Percentiles rank a stretch among this genome's conserved stretches.
These are phyloP conservation scores for Ellobius talpinus DNA, from an alignment of 2,113 vertebrate species.

Conservation along the genomic window DNA sequence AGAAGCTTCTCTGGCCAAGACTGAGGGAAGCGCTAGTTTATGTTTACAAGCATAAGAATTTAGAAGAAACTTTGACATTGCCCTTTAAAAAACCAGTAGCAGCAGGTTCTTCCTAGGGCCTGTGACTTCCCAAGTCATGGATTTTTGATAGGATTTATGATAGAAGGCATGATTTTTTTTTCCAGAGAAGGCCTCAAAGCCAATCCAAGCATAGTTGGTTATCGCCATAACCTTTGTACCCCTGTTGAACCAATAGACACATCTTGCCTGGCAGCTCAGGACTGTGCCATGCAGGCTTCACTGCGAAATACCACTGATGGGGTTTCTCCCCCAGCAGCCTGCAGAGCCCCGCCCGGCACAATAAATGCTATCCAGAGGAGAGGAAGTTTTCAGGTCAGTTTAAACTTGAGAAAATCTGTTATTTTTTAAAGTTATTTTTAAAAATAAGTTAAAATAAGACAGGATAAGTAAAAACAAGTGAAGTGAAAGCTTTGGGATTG, in stretches of 20 bases:
- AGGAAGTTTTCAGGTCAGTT: neutral
- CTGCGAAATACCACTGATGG: neutral
- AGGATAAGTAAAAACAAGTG: neutral
- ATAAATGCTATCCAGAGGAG: neutral
- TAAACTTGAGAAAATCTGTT: neutral
- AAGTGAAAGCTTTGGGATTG: neutral
- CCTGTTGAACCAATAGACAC: neutral
- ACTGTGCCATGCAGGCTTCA: neutral
- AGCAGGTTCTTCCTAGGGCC: too few species aligned
- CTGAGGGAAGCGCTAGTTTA: neutral
- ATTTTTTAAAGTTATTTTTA: neutral
- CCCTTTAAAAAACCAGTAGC: neutral
- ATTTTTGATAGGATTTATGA: neutral
- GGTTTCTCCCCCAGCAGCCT: too few species aligned
- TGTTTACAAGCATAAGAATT: neutral
- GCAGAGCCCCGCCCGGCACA: neutral
- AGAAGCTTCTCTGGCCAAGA: neutral
- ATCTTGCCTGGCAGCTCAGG: neutral
- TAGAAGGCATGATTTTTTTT: neutral
- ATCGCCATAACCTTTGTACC: neutral
- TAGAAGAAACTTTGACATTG: neutral
- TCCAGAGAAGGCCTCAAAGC: neutral
- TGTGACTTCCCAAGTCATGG: neutral
- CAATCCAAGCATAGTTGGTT: neutral
- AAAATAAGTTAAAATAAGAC: neutral